Conservation (phyloP, 2,113 vertebrate species). For the Notechis scutatus region DNA sequence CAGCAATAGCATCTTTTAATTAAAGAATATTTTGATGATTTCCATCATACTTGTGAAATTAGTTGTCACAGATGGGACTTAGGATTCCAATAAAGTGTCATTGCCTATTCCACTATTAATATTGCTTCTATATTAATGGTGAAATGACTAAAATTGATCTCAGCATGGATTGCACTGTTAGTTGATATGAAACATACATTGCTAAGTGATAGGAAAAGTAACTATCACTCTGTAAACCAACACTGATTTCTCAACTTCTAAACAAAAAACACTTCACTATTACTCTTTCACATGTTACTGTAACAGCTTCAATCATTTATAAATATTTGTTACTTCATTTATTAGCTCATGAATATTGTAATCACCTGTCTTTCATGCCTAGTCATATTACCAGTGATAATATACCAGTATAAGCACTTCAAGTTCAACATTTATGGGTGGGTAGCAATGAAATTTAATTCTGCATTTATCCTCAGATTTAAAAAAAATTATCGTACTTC, state of each 20-base stretch:
- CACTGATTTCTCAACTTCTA: not conserved
- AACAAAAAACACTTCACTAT: not conserved
- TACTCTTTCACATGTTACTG: not conserved
- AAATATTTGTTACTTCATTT: not conserved
- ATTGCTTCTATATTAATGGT: not conserved
- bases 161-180: not conserved
- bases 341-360: not conserved
- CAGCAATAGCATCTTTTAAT: not conserved
- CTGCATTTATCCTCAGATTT: not conserved
- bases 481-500: not conserved
- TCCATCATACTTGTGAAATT: not conserved
- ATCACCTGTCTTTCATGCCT: not conserved
- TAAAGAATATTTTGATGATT: not conserved
- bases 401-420: not conserved
- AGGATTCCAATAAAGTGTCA: not conserved
- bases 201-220: not conserved
- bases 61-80: not conserved
- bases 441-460: not conserved
- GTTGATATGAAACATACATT: not conserved
- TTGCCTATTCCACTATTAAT: not conserved
- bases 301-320: not conserved
- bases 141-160: not conserved
- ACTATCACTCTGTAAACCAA: not conserved
- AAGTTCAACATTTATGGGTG: not conserved
- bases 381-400: not conserved